These are phyloP conservation scores for Bombus haemorrhoidalis DNA, from an alignment of 1,140 invertebrate genomes.

Conservation along the genomic window DNA sequence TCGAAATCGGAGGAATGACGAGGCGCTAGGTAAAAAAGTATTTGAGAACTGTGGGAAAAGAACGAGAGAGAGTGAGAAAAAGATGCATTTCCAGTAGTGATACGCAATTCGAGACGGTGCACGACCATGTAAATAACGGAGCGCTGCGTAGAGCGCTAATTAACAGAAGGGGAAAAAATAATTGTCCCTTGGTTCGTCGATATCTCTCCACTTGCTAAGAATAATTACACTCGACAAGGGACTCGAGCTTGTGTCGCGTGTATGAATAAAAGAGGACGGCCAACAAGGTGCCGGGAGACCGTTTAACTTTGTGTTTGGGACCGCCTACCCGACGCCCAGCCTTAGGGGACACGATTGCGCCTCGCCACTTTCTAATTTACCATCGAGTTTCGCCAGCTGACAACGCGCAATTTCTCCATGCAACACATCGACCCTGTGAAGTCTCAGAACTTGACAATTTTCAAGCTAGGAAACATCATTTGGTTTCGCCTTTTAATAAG, in stretches of 20 bases:
- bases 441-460: not conserved
- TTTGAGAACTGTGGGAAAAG: no score
- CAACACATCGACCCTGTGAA: not conserved
- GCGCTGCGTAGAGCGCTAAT: constrained; percentile 9
- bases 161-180: constrained; percentile 35
- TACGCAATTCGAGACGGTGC: constrained; percentile 3
- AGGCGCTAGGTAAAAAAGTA: not conserved
- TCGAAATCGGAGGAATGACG: not conserved
- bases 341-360: constrained; percentile 30
- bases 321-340: constrained; percentile 30
- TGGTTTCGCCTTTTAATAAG: not conserved
- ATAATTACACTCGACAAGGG: constrained; percentile 28
- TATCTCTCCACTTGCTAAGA: constrained; percentile 41
- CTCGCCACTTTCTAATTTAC: constrained; percentile 39
- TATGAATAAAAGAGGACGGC: constrained; percentile 36
- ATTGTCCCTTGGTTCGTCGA: constrained; percentile 30
- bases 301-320: constrained; percentile 40
- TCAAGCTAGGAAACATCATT: no score
- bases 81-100: not conserved
- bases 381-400: constrained; percentile 19
- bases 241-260: constrained; percentile 17
- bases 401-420: constrained; percentile 17
- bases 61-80: no score
- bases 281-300: constrained; percentile 32
- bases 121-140: constrained; percentile 1